Percentiles rank a stretch among this genome's conserved stretches.
Conservation (phyloP, 2,113 vertebrate species). For the Dascyllus trimaculatus region DNA sequence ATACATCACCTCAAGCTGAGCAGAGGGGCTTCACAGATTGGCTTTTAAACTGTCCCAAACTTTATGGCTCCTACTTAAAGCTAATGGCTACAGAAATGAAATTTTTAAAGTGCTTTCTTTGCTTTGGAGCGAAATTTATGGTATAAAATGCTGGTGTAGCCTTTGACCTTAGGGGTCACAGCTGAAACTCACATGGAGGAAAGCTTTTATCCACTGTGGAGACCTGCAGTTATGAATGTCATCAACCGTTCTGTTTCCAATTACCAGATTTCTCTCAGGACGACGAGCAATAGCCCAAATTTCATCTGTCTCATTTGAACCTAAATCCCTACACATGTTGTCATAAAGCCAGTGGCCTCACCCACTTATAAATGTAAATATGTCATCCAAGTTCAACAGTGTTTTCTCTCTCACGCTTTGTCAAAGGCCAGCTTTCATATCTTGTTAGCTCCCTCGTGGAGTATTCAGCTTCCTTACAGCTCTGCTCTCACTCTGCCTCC, state of each 20-base stretch:
- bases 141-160: conserved; percentile 30
- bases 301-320: conserved; percentile 13
- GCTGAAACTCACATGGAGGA: conserved; percentile 32
- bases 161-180: conserved; percentile 11
- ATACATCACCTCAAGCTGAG: conserved; percentile 29
- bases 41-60: conserved; percentile 55
- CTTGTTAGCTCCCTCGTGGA: conserved; percentile 36
- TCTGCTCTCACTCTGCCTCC: conserved; percentile 24
- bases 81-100: conserved; percentile 34
- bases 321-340: conserved; percentile 23
- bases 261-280: conserved; percentile 31
- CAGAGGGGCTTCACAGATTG: conserved; percentile 25
- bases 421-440: conserved; percentile 43
- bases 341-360: conserved; percentile 23
- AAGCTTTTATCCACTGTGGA: conserved; percentile 10
- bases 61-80: conserved; percentile 37
- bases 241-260: conserved; percentile 21
- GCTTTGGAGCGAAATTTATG: conserved; percentile 51
- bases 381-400: conserved; percentile 19
- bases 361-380: conserved; percentile 27
- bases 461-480: conserved; percentile 36
- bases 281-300: neutral
- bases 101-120: conserved; percentile 14
- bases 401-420: conserved; percentile 15
- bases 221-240: conserved; percentile 25